A percentile compares a stretch with the other conserved stretches of the same genome.
These are phyloP conservation scores for Glaucomys volans DNA, from an alignment of 2,113 vertebrate species.

Conservation along the genomic window DNA sequence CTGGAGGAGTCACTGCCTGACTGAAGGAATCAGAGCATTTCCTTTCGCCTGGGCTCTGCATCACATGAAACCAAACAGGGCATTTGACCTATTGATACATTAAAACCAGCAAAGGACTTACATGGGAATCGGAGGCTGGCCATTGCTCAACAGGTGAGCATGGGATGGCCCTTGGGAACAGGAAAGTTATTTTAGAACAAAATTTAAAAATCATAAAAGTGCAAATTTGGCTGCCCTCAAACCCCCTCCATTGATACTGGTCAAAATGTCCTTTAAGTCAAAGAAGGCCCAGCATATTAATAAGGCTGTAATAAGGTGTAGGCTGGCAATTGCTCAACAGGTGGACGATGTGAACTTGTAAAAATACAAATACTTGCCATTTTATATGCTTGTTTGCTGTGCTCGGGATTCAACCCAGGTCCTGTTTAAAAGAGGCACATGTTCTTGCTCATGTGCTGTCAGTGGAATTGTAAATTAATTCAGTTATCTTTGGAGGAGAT, in stretches of 20 bases:
- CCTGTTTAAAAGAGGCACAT: background rate
- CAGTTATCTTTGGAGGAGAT: slow-evolving; percentile 20
- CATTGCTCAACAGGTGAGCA: no score
- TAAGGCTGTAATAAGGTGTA: no score
- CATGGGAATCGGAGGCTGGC: background rate
- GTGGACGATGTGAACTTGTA: background rate
- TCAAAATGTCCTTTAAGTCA: background rate
- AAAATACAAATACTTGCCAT: background rate
- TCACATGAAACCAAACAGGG: background rate
- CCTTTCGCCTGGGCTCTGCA: background rate
- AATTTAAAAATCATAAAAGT: slow-evolving; percentile 21
- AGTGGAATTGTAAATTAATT: background rate
- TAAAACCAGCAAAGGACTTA: background rate
- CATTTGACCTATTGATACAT: background rate
- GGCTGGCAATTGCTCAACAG: background rate
- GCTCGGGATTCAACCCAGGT: no score
- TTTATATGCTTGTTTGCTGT: background rate
- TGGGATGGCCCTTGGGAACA: background rate
- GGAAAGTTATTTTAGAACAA: slow-evolving; percentile 41
- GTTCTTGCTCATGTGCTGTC: background rate
- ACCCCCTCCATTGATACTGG: background rate
- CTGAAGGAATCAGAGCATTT: background rate
- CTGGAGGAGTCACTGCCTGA: no score
- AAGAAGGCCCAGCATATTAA: background rate
- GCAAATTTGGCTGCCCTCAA: background rate